Evolutionary conservation across 2,113 vertebrate genomes (phyloP).

Genomic region (Hippoglossus stenolepis): DNA sequence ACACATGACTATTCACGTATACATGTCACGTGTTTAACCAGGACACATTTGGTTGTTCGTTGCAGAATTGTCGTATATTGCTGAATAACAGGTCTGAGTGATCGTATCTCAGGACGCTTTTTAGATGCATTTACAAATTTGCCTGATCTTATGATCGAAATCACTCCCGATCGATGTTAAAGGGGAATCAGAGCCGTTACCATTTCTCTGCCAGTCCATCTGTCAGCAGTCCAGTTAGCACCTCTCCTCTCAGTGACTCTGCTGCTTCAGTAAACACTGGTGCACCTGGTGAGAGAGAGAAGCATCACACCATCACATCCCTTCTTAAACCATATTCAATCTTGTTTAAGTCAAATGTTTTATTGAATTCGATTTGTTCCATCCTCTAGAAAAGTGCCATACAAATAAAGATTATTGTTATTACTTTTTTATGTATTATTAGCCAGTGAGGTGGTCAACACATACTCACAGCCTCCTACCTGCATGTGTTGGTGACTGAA

Average conservation of each 20-base stretch:
- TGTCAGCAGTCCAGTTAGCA: conserved; percentile 84
- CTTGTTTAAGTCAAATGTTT: background rate
- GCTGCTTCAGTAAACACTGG: conserved; percentile 85
- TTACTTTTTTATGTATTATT: background rate
- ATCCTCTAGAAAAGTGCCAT: background rate
- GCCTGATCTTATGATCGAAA: no score
- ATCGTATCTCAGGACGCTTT: no score
- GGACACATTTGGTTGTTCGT: no score
- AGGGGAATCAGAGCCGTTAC: conserved; percentile 56
- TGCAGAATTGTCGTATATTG: no score
- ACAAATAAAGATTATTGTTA: background rate
- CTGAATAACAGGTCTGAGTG: no score
- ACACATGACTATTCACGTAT: no score
- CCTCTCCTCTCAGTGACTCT: conserved; percentile 82
- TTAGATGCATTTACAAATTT: no score
- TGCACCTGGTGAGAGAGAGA: conserved; percentile 70
- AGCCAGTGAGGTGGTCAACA: background rate
- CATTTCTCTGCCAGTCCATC: conserved; percentile 80
- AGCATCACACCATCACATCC: background rate
- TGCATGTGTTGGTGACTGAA: conserved; percentile 72
- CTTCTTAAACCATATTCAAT: no score
- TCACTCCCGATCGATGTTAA: conserved; percentile 5
- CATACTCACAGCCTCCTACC: conserved; percentile 73
- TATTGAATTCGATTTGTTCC: background rate
- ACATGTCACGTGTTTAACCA: no score